Base-by-base conservation (phyloP, 2,113 vertebrate species). In the Campylorhamphus procurvoides region DNA sequence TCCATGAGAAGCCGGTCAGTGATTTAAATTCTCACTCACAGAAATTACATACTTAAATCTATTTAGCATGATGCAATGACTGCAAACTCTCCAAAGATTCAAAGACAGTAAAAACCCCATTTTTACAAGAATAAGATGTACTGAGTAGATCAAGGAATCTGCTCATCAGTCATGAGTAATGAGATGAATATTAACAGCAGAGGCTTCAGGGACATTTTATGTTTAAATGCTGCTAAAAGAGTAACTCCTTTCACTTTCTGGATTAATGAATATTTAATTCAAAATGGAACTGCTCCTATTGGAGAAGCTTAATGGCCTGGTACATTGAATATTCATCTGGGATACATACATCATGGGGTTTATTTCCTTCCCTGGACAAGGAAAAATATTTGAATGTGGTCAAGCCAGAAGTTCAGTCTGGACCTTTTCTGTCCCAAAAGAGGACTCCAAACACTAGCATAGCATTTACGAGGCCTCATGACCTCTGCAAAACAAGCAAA, bases 221-320 rank as follows among this genome's bases (percentile, higher is more conserved):
- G 42, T 56, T 42, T 77, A 55, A 86, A 58, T 53, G 40, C n/a
- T 79, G 42, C 40, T 31, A 8, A 55, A 90, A 81, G 39, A 73
- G 75, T 80, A 90, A 78, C 33, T 78, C 35, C 27, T 86, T 33
- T 74, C 33, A 84, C 60, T 78, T 74, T 93, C 79, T 93, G 69
- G 39, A 60, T 29, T 84, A 78, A 92, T 60, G 27, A 92, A 78
- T 81, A 86, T 77, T 94, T 73, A 74, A 94, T 92, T 90, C 33
- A 74, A 81, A 95, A 87, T 40, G 18, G n/a, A 90, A 91, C 47
- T 59, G 60, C 35, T 71, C 18, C 42, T 84, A n/a, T 2, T 9
- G 47, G 80, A 60, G 35, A 89, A 29, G 68, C 47, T 92, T 93
- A 90, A 81, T 74, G 78, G 27, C 64, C 83, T 55, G 27, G 55